Conservation (phyloP, 1,140 invertebrate genomes). For the Neuroterus valhalla region DNA sequence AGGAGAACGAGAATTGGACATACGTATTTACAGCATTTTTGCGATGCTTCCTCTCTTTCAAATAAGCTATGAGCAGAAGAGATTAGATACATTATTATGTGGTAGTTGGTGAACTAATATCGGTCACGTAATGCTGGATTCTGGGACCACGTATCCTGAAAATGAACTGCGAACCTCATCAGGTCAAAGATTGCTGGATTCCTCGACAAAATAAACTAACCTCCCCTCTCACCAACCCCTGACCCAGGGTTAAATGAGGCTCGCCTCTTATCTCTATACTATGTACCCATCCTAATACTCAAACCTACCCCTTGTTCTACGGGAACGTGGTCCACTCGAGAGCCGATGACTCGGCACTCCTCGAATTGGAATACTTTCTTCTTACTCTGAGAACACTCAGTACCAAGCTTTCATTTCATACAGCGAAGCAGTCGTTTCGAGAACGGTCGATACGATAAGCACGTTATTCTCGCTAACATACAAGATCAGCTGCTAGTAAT, state of each 20-base stretch:
- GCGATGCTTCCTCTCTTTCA: not conserved
- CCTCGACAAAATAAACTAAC: conserved; percentile 38
- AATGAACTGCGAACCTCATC: conserved; percentile 52
- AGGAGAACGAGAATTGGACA: too few relatives aligned
- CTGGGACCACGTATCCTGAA: conserved; percentile 44
- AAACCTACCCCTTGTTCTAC: conserved; percentile 16
- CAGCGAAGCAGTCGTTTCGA: not conserved
- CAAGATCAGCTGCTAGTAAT: too few relatives aligned
- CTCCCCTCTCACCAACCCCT: conserved; percentile 23
- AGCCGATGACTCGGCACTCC: conserved; percentile 46
- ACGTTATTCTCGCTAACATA: too few relatives aligned
- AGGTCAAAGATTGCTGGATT: conserved; percentile 45
- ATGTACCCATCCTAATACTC: conserved; percentile 12
- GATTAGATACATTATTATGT: conserved; percentile 5
- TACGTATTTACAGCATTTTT: not conserved
- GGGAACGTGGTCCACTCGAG: conserved; percentile 18
- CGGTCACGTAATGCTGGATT: conserved; percentile 53
- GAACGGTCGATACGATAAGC: conserved; percentile 11
- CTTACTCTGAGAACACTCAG: conserved; percentile 7
- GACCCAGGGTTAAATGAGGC: conserved; percentile 26
- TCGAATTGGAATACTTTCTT: conserved; percentile 41
- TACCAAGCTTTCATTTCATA: conserved; percentile 26
- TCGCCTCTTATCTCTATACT: conserved; percentile 16
- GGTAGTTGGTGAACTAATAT: conserved; percentile 35
- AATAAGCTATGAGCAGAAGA: not conserved